Evolutionary conservation across 2,113 vertebrate species (phyloP).

Genomic region (Antennarius striatus): DNA sequence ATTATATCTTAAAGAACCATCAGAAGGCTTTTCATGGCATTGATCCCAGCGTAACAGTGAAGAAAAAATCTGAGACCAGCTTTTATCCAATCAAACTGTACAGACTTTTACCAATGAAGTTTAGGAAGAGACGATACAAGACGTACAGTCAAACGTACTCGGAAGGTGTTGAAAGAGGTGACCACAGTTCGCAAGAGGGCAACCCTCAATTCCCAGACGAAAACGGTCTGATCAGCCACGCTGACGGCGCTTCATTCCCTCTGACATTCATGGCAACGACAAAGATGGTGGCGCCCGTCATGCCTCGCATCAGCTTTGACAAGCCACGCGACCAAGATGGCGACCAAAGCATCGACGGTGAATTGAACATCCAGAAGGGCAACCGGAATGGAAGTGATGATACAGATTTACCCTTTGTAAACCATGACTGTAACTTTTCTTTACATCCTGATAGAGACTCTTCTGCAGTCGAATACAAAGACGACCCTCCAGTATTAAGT

Average conservation of each 20-base stretch:
- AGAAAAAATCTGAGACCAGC: slow-evolving; percentile 90
- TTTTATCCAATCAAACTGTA: slow-evolving; percentile 97
- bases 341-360: slow-evolving; percentile 52
- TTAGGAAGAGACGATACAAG: slow-evolving; percentile 89
- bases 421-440: slow-evolving; percentile 74
- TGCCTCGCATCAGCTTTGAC: slow-evolving; percentile 77
- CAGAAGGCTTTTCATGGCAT: slow-evolving; percentile 98
- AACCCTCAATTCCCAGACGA: slow-evolving; percentile 79
- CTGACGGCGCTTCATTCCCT: slow-evolving; percentile 71
- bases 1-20: slow-evolving; percentile 98
- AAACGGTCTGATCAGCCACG: slow-evolving; percentile 64
- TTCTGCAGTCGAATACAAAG: slow-evolving; percentile 79
- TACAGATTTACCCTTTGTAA: slow-evolving; percentile 78
- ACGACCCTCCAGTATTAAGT: slow-evolving; percentile 62
- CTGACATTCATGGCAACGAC: slow-evolving; percentile 83
- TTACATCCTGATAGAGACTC: slow-evolving; percentile 84
- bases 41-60: slow-evolving; percentile 90
- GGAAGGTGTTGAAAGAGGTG: slow-evolving; percentile 71
- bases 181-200: slow-evolving; percentile 72
- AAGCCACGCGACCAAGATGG: slow-evolving; percentile 62
- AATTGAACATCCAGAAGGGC: slow-evolving; percentile 41
- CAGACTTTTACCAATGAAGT: slow-evolving; percentile 95
- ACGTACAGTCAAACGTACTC: slow-evolving; percentile 86
- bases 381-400: slow-evolving; percentile 47
- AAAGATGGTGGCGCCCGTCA: slow-evolving; percentile 76